Base-by-base conservation (phyloP, 2,888 invertebrate species). In the Serrognathus titanus region DNA sequence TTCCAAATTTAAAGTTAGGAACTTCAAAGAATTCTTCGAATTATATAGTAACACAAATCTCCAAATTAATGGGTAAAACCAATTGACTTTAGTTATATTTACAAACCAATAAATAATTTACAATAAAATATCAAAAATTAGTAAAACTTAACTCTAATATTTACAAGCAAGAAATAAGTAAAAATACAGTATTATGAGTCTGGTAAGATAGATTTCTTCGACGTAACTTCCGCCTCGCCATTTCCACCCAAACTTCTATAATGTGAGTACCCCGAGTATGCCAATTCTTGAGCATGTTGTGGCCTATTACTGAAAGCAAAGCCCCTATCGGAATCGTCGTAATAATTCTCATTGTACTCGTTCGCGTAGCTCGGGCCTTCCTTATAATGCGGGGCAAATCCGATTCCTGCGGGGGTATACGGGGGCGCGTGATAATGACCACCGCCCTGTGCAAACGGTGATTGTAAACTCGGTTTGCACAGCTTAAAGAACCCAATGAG, bases 401-500 rank as follows among this genome's bases (percentile, higher is more conserved):
- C 90, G 4, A 90, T 80, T n/a, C 90, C 90, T 48, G 88, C 87
- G 0, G 88, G 85, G 0, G 85, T 84, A 70, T 90, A 90, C 66
- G 89, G 86, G 0, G 88, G 88, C 0, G 84, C 83, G 47, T 73
- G 73, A 62, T 70, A 71, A 59, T 78, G 75, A 31, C 24, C 24
- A 65, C 77, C 79, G 57, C 68, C 73, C 53, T 75, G 74, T 0
- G 81, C 80, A 62, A 77, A 78, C 0, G 82, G 82, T 1, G 85
- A 85, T 2, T 82, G 82, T 9, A 84, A 71, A 65, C 85, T 81
- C 0, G 90, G 90, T 66, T 89, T 90, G 80, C 90, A 92, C 66
- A 92, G 81, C 72, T 91, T 91, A 76, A 92, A 90, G 80, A 90
- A 92, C 35, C 89, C 92, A 68, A 92, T 91, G 0, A 91, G 78